Evolutionary conservation across 2,888 invertebrate genomes (phyloP).

Genomic region (Orgyia antiqua): DNA sequence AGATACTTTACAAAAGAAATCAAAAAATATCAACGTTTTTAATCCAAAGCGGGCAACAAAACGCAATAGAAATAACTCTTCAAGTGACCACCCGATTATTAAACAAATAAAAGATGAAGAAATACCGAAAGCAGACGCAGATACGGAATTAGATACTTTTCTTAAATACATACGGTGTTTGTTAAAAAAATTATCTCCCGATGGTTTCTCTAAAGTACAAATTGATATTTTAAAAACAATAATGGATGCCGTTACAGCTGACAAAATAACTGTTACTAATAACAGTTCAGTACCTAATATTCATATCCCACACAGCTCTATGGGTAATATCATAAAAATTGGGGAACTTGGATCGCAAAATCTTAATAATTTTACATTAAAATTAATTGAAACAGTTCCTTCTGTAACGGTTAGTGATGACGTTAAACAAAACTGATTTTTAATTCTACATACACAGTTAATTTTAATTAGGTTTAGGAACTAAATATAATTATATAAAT

Average conservation of each 20-base stretch:
- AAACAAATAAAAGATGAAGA: slow-evolving; percentile 1
- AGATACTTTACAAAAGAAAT: background rate
- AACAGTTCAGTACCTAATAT: background rate
- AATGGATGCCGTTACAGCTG: slow-evolving; percentile 28
- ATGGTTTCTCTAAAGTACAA: slow-evolving; percentile 39
- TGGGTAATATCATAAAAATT: slow-evolving; percentile 9
- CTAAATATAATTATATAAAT: too few relatives aligned
- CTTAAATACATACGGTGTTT: slow-evolving; percentile 42
- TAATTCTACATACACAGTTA: too few relatives aligned
- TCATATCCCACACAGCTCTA: slow-evolving; percentile 2
- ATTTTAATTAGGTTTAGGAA: too few relatives aligned
- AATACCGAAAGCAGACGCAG: slow-evolving; percentile 2
- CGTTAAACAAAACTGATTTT: background rate
- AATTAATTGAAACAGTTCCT: slow-evolving; percentile 6
- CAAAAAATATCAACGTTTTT: background rate
- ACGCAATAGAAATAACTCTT: slow-evolving; percentile 7
- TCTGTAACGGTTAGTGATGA: background rate
- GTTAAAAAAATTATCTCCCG: slow-evolving; percentile 38
- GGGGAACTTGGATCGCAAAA: slow-evolving; percentile 5
- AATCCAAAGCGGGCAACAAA: slow-evolving; percentile 1
- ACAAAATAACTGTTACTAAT: slow-evolving; percentile 2
- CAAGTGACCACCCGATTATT: slow-evolving; percentile 5
- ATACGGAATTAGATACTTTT: slow-evolving; percentile 39
- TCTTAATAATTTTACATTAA: background rate
- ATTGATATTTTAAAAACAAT: slow-evolving; percentile 49